phyloP scores from a whole-genome alignment of 37 sponge, comb jelly and placozoan species.

The Tethya wilhelma region DNA sequence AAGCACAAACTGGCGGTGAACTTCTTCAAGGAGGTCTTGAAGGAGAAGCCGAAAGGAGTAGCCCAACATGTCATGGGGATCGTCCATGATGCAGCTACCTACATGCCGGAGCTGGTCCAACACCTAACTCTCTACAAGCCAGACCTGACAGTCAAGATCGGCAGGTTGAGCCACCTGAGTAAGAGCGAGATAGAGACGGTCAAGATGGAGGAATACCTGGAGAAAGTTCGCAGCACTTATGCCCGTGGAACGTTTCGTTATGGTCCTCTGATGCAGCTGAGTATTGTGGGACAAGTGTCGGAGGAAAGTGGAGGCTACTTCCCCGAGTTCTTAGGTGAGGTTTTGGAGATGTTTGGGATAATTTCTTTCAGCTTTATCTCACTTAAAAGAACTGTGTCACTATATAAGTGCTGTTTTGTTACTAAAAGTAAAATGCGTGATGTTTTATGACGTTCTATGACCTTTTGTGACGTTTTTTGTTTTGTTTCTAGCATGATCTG shows the following conservation, averaged over 20 bases:
- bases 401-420: too few relatives aligned
- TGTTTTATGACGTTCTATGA: too few relatives aligned
- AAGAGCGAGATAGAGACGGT: constrained; percentile 69
- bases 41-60: constrained; percentile 50
- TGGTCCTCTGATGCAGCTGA: constrained; percentile 88
- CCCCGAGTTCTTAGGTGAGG: constrained; percentile 47
- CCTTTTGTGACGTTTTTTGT: too few relatives aligned
- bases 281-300: constrained; percentile 83
- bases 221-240: constrained; percentile 54
- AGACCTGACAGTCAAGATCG: constrained; percentile 60
- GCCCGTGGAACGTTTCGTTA: constrained; percentile 68
- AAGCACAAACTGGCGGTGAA: constrained; percentile 16
- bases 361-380: too few relatives aligned
- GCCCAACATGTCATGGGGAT: constrained; percentile 87
- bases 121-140: constrained; percentile 57
- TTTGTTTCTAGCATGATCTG: too few relatives aligned
- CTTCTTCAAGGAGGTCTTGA: constrained; percentile 71
- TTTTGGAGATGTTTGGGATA: too few relatives aligned
- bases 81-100: constrained; percentile 61
- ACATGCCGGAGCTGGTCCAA: constrained; percentile 78
- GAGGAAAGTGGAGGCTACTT: constrained; percentile 91
- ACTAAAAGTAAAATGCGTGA: too few relatives aligned
- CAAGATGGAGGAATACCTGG: constrained; percentile 67
- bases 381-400: too few relatives aligned
- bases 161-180: constrained; percentile 54